Base-by-base conservation (phyloP, 2,797 vertebrate species). In the Sebastes minor region DNA sequence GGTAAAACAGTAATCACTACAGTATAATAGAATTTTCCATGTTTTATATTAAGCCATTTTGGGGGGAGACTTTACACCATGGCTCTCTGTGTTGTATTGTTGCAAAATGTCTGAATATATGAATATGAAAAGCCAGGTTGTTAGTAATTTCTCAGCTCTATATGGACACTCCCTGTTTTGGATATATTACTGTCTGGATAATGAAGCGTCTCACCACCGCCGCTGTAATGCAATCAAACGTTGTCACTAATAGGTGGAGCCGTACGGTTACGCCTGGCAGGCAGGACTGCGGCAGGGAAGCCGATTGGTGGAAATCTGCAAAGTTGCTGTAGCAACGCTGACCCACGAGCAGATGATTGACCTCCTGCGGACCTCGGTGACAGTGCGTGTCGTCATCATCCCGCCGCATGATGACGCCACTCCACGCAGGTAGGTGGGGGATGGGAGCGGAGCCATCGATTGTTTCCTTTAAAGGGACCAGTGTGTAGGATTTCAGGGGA, bases 281-380 rank as follows among this genome's bases (percentile, higher is more conserved):
- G 98, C 99, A 0, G 99, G 99, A 4, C 95, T 99, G 81, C 94
- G 98, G 1, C 99, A 99, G 90, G 98, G 99, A 88, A 99, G 99
- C 93, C 95, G 99, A 6, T 88, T 99, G 91, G 99, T 99, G 28
- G 99, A 99, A 91, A 99, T 99, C 93, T 99, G 99, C 93, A 99
- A 99, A 91, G 98, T 99, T 33, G 97, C 98, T 0, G 99, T 99
- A 33, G 98, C 99, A 61, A 98, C 98, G 0, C 95, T 99, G 84
- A 99, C 98, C 79, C 99, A 99, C 0, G 99, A 99, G 88, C 99
- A 99, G 90, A 99, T 99, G 99, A 99, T 99, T 0, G 99, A 99
- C 77, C 97, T 99, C 74, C 95, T 99, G 84, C 95, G 99, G 85
- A 99, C 98, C 0, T 99, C 99, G 0, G 97, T 99, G 61, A 96